phyloP scores from a whole-genome alignment of 2,113 vertebrate species.

The Uropsilus gracilis region DNA sequence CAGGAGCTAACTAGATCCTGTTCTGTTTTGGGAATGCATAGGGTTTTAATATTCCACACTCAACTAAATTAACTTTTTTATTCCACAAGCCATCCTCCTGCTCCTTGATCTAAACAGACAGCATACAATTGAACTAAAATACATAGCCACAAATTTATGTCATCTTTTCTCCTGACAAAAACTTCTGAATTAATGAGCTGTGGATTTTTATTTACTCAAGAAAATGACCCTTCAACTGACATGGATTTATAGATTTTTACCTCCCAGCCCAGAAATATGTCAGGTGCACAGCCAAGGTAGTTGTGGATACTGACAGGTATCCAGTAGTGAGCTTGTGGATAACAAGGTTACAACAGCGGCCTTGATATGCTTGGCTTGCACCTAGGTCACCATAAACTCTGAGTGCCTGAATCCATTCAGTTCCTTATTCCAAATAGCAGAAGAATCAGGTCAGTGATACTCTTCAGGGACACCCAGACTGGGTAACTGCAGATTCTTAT shows the following conservation, averaged over 20 bases:
- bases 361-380: not conserved
- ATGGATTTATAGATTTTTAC: not conserved
- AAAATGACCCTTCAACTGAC: not conserved
- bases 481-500: not conserved
- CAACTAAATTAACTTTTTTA: not conserved
- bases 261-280: not conserved
- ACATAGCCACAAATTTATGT: not conserved
- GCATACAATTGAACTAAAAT: not conserved
- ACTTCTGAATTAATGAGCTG: constrained; percentile 18
- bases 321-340: not conserved
- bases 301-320: not conserved
- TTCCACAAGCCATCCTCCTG: not conserved
- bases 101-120: not conserved
- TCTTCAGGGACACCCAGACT: not conserved
- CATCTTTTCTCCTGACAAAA: not conserved
- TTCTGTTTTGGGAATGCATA: not conserved
- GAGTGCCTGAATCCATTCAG: not conserved
- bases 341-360: not conserved
- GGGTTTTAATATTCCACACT: not conserved
- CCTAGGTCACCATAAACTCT: not conserved
- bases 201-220: not conserved
- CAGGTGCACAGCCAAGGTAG: constrained; percentile 30
- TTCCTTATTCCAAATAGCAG: not conserved
- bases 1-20: not conserved
- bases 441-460: not conserved